These are phyloP conservation scores for Mactromeris polynyma DNA, from an alignment of 2,888 invertebrate genomes.

Conservation along the genomic window DNA sequence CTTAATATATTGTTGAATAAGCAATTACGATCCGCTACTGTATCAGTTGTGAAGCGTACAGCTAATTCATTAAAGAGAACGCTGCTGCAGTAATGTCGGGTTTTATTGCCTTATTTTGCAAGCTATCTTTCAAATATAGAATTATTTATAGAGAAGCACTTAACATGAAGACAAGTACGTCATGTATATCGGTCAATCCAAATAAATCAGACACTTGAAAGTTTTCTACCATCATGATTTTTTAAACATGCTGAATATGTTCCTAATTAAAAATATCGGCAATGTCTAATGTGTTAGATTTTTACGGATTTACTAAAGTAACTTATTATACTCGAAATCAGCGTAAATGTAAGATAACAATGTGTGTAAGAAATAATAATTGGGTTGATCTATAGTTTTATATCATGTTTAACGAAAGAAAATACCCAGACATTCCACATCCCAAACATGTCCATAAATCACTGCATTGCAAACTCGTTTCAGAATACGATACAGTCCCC, in stretches of 20 bases:
- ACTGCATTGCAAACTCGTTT: too few relatives aligned
- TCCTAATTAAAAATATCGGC: too few relatives aligned
- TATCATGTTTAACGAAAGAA: too few relatives aligned
- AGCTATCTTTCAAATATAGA: background rate
- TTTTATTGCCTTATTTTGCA: background rate
- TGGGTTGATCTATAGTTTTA: too few relatives aligned
- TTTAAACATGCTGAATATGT: background rate
- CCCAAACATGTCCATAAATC: too few relatives aligned
- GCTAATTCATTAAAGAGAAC: constrained; percentile 28
- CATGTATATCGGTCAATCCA: background rate
- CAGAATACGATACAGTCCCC: too few relatives aligned
- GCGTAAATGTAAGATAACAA: too few relatives aligned
- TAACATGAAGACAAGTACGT: background rate
- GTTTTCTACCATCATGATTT: background rate
- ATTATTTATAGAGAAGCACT: background rate
- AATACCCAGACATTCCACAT: too few relatives aligned
- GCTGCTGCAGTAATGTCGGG: background rate
- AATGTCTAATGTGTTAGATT: too few relatives aligned
- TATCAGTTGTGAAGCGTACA: background rate
- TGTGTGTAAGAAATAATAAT: too few relatives aligned
- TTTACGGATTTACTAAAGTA: too few relatives aligned
- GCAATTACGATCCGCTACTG: constrained; percentile 56
- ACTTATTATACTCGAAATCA: too few relatives aligned
- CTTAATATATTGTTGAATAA: constrained; percentile 69
- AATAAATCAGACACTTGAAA: background rate